Percentiles rank a stretch among this genome's conserved stretches.
Conservation (phyloP, 2,888 invertebrate species). For the Mycogona germanica region DNA sequence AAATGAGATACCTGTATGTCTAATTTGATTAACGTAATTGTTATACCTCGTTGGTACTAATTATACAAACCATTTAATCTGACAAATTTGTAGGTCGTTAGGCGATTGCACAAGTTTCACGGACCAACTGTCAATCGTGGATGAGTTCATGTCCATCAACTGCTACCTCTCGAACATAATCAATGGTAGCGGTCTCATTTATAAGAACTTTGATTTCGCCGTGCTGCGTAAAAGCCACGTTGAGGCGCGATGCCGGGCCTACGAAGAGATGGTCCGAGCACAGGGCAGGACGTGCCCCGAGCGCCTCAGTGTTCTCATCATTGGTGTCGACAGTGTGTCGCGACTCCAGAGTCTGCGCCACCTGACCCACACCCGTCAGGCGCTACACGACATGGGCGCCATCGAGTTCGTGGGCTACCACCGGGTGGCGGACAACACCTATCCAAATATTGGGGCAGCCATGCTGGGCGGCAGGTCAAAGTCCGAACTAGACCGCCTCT, state of each 20-base stretch:
- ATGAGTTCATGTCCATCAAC: not conserved
- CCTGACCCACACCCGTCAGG: not conserved
- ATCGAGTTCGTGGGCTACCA: constrained; percentile 36
- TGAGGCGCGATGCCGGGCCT: not conserved
- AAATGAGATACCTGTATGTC: no score
- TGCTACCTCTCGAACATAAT: no score
- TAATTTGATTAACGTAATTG: no score
- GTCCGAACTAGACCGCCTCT: not conserved
- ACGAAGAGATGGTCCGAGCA: not conserved
- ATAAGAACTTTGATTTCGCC: not conserved
- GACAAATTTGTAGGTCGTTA: no score
- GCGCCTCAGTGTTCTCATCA: not conserved
- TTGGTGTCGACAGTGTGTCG: constrained; percentile 3
- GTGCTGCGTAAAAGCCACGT: not conserved
- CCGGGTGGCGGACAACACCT: constrained; percentile 90
- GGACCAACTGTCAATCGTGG: no score
- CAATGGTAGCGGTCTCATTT: not conserved
- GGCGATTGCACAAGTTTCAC: no score
- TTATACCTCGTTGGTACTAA: no score
- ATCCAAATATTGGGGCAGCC: no score
- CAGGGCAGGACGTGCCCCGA: not conserved
- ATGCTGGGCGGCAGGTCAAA: constrained; percentile 58
- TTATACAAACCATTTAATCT: no score
- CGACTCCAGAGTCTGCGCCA: not conserved
- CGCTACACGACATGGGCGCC: not conserved